A percentile compares a stretch with the other conserved stretches of the same genome.
phyloP scores from a whole-genome alignment of 2,797 vertebrate genomes.

The Rhynchonycteris naso region DNA sequence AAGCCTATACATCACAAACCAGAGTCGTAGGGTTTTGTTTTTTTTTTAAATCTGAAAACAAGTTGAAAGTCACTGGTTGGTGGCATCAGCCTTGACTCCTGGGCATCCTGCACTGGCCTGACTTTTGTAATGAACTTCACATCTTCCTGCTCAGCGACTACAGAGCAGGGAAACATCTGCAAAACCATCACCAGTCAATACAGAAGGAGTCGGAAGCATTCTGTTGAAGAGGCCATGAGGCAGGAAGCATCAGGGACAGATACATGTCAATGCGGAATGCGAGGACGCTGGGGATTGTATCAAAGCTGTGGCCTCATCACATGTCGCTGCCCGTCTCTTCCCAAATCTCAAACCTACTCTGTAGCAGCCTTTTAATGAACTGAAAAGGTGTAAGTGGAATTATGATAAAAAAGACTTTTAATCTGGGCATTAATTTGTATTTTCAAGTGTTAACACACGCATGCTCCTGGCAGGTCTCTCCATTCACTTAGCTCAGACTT shows the following conservation, averaged over 20 bases:
- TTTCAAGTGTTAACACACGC: not conserved
- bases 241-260: not conserved
- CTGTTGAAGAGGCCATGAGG: not conserved
- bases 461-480: not conserved
- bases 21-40: not conserved
- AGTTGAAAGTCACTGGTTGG: not conserved
- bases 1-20: not conserved
- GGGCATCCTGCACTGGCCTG: not conserved
- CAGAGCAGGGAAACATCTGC: not conserved
- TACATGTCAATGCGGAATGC: not conserved
- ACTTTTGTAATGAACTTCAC: not conserved
- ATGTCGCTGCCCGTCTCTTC: not conserved
- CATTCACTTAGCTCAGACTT: not conserved
- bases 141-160: not conserved
- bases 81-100: not conserved
- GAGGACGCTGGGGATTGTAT: not conserved
- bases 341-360: not conserved
- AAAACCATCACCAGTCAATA: not conserved
- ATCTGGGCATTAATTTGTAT: not conserved
- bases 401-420: not conserved
- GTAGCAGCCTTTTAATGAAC: not conserved
- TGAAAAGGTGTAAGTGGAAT: not conserved
- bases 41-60: not conserved
- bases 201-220: not conserved
- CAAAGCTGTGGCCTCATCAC: not conserved